A percentile compares a stretch with the other conserved stretches of the same genome.
phyloP scores from a whole-genome alignment of 2,797 vertebrate genomes.

The Myripristis jacobus region DNA sequence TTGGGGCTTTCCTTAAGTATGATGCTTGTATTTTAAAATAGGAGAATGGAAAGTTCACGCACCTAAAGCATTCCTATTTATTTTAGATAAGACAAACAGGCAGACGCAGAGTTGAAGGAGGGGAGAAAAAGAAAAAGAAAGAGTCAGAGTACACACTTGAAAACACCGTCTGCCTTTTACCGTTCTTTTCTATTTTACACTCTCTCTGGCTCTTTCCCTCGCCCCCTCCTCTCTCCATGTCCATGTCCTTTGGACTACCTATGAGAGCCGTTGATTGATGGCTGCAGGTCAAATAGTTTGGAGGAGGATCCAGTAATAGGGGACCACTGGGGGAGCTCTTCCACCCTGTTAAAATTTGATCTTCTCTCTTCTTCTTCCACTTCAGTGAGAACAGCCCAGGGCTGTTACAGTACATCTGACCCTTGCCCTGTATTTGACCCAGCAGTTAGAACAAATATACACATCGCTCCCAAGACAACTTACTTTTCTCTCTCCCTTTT shows the following conservation, averaged over 20 bases:
- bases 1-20: not conserved
- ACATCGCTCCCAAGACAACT: slow-evolving; percentile 27
- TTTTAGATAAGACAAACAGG: not conserved
- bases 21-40: not conserved
- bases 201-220: not conserved
- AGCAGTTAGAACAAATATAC: slow-evolving; percentile 59
- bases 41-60: not conserved
- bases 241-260: slow-evolving; percentile 31
- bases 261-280: slow-evolving; percentile 19
- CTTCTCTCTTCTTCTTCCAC: slow-evolving; percentile 15
- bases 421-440: slow-evolving; percentile 59
- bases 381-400: slow-evolving; percentile 23
- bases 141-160: not conserved
- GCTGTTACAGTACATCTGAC: slow-evolving; percentile 57
- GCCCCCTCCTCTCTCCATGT: not conserved
- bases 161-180: not conserved
- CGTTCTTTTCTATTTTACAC: slow-evolving; percentile 1
- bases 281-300: slow-evolving; percentile 45
- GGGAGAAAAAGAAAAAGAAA: not conserved
- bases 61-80: not conserved
- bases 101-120: not conserved
- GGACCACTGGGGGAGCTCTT: slow-evolving; percentile 39
- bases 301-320: slow-evolving; percentile 21
- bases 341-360: slow-evolving; percentile 25
- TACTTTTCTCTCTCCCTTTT: slow-evolving; percentile 23